These are phyloP conservation scores for Drepanosiphum platanoidis DNA, from an alignment of 2,888 invertebrate species.

Conservation along the genomic window DNA sequence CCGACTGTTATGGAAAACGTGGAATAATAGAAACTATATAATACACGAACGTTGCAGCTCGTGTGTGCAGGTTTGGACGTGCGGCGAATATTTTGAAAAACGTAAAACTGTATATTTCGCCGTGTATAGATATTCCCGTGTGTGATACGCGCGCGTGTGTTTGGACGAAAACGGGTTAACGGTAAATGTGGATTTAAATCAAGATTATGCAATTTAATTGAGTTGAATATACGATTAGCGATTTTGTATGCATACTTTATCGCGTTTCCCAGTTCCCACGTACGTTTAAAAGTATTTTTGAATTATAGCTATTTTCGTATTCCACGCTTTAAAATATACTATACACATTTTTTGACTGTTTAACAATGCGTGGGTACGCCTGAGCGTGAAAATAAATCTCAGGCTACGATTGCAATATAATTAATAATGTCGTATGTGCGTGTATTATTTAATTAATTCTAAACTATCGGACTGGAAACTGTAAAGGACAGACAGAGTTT, in stretches of 20 bases:
- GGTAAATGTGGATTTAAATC: constrained; percentile 35
- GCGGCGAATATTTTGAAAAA: constrained; percentile 21
- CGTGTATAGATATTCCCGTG: neutral
- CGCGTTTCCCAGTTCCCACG: neutral
- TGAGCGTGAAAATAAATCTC: too few relatives aligned
- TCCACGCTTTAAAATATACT: neutral
- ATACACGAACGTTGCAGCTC: neutral
- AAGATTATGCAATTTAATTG: constrained; percentile 46
- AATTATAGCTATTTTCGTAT: neutral
- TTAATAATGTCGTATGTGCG: too few relatives aligned
- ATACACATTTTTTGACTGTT: neutral
- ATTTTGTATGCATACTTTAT: neutral
- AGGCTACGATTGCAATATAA: too few relatives aligned
- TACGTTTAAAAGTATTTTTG: neutral
- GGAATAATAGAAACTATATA: constrained; percentile 18
- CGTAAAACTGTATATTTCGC: constrained; percentile 28
- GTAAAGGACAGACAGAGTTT: too few relatives aligned
- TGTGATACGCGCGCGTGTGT: neutral
- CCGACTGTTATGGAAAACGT: neutral
- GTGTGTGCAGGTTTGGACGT: neutral
- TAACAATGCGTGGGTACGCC: too few relatives aligned
- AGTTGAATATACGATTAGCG: constrained; percentile 28
- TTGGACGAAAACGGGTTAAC: constrained; percentile 6
- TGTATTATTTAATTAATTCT: too few relatives aligned
- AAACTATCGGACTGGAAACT: too few relatives aligned